These are phyloP conservation scores for Cyclina sinensis DNA, from an alignment of 1,140 invertebrate genomes.

Conservation along the genomic window DNA sequence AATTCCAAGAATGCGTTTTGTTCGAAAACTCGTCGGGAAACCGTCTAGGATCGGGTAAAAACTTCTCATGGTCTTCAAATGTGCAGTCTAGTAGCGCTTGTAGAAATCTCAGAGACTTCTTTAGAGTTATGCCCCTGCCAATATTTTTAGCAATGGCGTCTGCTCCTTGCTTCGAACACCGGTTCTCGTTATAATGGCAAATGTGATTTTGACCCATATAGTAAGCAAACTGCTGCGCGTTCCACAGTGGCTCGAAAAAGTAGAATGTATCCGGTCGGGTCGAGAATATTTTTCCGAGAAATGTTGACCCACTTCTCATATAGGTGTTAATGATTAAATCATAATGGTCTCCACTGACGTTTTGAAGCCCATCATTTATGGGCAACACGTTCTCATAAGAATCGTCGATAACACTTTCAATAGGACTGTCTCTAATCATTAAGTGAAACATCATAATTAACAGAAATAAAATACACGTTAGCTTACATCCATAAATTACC, in stretches of 20 bases:
- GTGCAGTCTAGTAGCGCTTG: neutral
- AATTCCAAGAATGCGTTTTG: neutral
- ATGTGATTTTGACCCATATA: neutral
- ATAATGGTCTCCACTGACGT: neutral
- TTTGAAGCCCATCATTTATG: neutral
- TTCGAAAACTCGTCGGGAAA: constrained; percentile 3
- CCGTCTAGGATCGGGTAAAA: neutral
- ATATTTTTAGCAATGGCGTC: neutral
- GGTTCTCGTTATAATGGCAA: neutral
- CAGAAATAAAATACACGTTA: neutral
- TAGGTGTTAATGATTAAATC: constrained; percentile 25
- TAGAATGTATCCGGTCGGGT: neutral
- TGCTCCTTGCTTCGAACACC: neutral
- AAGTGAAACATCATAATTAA: neutral
- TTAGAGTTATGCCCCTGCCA: neutral
- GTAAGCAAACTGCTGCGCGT: constrained; percentile 8
- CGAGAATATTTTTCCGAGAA: neutral
- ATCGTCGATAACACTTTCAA: no score
- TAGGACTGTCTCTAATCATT: neutral
- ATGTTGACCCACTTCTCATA: constrained; percentile 14
- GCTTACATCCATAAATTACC: neutral
- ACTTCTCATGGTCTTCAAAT: neutral
- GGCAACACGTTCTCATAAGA: neutral
- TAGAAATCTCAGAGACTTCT: neutral
- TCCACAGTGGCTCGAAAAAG: constrained; percentile 6